Conservation (phyloP, 2,113 vertebrate species). For the Echinops telfairi region DNA sequence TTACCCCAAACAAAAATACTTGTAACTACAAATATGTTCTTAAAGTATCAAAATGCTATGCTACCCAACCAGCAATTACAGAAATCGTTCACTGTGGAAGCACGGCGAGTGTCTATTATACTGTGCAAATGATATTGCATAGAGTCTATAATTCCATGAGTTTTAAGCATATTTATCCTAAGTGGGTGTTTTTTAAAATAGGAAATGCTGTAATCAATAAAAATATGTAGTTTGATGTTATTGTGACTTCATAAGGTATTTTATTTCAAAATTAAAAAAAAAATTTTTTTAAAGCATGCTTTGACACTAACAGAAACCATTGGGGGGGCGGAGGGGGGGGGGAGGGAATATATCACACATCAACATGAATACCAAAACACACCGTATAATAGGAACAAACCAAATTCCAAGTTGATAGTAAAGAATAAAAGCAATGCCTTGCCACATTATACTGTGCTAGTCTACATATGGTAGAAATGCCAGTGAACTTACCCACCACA, state of each 20-base stretch:
- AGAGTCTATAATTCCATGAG: slow-evolving; percentile 25
- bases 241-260: slow-evolving; percentile 66
- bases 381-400: slow-evolving; percentile 50
- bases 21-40: not conserved
- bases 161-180: slow-evolving; percentile 72
- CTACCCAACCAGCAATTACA: not conserved
- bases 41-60: slow-evolving; percentile 10
- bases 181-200: slow-evolving; percentile 80
- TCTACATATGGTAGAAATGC: slow-evolving; percentile 86
- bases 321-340: not conserved
- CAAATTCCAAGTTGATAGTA: slow-evolving; percentile 64
- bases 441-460: slow-evolving; percentile 55
- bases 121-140: slow-evolving; percentile 19
- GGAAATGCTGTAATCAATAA: slow-evolving; percentile 66
- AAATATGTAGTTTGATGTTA: slow-evolving; percentile 75
- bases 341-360: not conserved
- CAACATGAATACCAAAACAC: slow-evolving; percentile 56
- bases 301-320: slow-evolving; percentile 61
- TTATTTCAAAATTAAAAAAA: slow-evolving; percentile 59
- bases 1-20: slow-evolving; percentile 9
- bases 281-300: slow-evolving; percentile 14
- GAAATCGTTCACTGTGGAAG: slow-evolving; percentile 39
- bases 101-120: slow-evolving; percentile 33
- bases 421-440: slow-evolving; percentile 64
- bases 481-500: slow-evolving; percentile 89